Evolutionary conservation across 2,797 vertebrate genomes (phyloP).

Genomic region (Pelochelys cantorii): DNA sequence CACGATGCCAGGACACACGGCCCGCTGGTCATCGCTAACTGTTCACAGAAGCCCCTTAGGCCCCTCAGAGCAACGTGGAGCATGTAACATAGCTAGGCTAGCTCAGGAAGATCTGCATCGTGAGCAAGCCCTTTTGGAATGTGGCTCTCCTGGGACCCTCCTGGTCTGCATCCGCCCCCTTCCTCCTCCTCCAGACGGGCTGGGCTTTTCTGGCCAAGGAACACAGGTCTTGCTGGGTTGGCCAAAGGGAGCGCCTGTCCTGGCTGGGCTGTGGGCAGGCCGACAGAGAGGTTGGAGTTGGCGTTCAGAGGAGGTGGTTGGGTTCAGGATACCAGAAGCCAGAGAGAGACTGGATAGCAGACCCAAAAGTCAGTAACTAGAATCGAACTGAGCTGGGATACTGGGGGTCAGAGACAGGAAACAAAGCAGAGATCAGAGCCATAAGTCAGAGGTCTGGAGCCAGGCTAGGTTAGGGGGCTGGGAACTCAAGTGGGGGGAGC

Average conservation of each 20-base stretch:
- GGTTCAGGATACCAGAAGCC: too few relatives aligned
- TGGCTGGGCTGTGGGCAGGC: background rate
- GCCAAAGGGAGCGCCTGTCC: background rate
- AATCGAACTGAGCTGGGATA: background rate
- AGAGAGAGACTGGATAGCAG: too few relatives aligned
- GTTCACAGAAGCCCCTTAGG: background rate
- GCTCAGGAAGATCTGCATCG: conserved; percentile 52
- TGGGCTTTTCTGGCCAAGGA: background rate
- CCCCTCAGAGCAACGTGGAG: background rate
- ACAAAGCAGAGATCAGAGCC: background rate
- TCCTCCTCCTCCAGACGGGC: background rate
- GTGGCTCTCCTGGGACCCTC: background rate
- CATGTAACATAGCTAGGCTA: background rate
- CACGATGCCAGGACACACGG: conserved; percentile 43
- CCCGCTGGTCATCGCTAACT: background rate
- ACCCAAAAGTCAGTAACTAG: background rate
- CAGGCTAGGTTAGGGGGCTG: too few relatives aligned
- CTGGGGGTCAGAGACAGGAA: background rate
- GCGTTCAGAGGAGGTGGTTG: too few relatives aligned
- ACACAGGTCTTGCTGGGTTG: background rate
- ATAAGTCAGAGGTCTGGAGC: too few relatives aligned
- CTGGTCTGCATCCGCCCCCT: conserved; percentile 28
- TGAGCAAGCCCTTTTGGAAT: conserved; percentile 45
- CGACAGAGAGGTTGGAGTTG: too few relatives aligned
- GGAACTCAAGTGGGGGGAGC: too few relatives aligned